Evolutionary conservation across 1,140 invertebrate species (phyloP).

Genomic region (Amyelois transitella): DNA sequence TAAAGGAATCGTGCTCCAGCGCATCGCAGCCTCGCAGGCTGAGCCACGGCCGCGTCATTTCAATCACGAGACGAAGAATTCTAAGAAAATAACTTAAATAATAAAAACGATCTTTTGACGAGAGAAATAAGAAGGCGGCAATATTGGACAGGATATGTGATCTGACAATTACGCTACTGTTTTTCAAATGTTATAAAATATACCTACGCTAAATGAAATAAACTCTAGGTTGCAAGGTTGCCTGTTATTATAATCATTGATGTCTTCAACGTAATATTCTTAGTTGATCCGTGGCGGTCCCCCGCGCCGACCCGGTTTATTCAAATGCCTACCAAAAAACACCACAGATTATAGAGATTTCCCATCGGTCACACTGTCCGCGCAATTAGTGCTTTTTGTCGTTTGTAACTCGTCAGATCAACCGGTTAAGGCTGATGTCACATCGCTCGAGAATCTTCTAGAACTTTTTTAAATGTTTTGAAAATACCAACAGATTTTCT

Average conservation of each 20-base stretch:
- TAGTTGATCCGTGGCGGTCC: background rate
- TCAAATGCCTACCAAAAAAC: background rate
- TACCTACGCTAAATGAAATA: too few relatives aligned
- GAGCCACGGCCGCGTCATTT: background rate
- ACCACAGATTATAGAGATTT: background rate
- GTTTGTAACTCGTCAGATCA: background rate
- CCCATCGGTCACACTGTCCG: background rate
- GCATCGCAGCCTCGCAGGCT: background rate
- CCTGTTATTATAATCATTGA: background rate
- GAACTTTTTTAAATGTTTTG: too few relatives aligned
- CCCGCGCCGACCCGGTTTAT: background rate
- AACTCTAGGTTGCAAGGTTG: too few relatives aligned
- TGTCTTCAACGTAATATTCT: background rate
- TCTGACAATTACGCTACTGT: too few relatives aligned
- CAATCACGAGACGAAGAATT: too few relatives aligned
- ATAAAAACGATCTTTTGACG: too few relatives aligned
- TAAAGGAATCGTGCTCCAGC: conserved; percentile 3
- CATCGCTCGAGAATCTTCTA: too few relatives aligned
- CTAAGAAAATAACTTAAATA: too few relatives aligned
- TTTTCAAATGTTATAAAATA: too few relatives aligned
- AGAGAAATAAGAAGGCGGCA: too few relatives aligned
- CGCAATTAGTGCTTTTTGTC: background rate
- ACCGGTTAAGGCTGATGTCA: background rate
- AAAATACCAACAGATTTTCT: too few relatives aligned
- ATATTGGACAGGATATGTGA: too few relatives aligned